A percentile compares a stretch with the other conserved stretches of the same genome.
Conservation (phyloP, 2,797 vertebrate species). For the Rhinophrynus dorsalis region DNA sequence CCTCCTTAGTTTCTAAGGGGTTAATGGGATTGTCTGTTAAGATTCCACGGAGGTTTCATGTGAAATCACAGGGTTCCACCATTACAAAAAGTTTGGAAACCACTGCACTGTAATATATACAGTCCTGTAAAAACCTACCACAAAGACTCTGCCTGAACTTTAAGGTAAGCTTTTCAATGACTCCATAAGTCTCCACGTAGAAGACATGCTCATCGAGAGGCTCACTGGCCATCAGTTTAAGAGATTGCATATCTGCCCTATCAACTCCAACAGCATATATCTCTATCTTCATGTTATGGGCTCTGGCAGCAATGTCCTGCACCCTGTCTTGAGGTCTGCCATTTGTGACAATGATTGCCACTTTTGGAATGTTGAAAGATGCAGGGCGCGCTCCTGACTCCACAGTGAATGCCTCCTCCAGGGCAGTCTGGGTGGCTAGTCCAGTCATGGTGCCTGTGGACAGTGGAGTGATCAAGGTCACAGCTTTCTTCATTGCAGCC, state of each 20-base stretch:
- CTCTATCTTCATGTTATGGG: constrained; percentile 80
- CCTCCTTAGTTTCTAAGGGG: no score
- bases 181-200: constrained; percentile 91
- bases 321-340: constrained; percentile 91
- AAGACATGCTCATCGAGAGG: constrained; percentile 90
- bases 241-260: constrained; percentile 82
- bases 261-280: constrained; percentile 88
- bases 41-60: no score
- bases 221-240: constrained; percentile 84
- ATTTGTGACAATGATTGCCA: constrained; percentile 89
- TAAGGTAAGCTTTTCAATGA: constrained; percentile 91
- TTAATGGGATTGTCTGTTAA: no score
- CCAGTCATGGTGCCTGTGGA: constrained; percentile 94
- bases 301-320: constrained; percentile 75
- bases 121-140: constrained; percentile 62
- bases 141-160: constrained; percentile 90
- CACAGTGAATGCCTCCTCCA: constrained; percentile 80
- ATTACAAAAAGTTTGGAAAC: no score
- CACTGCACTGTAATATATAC: no score
- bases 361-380: constrained; percentile 77
- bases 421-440: constrained; percentile 84
- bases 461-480: constrained; percentile 78
- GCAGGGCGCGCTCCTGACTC: constrained; percentile 75
- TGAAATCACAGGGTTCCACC: no score
- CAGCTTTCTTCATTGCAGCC: constrained; percentile 75